Base-by-base conservation (phyloP, 2,797 vertebrate species). In the Neosalanx taihuensis region DNA sequence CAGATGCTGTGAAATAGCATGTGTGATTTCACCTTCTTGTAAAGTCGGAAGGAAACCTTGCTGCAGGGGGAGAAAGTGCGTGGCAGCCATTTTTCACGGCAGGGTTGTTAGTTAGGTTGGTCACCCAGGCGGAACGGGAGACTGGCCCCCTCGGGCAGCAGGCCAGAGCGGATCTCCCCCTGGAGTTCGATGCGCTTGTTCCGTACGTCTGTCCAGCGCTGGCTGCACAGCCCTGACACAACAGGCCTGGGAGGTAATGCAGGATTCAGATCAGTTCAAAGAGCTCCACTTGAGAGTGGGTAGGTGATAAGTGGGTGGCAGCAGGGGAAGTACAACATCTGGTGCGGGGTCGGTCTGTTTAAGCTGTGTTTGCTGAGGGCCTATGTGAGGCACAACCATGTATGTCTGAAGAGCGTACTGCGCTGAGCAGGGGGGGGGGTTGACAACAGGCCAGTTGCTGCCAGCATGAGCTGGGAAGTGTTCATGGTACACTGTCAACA, bases 311-410 rank as follows among this genome's bases (percentile, higher is more conserved):
- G 56, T 76, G 80, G 79, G 29, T 70, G 59, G 76, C 76, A 74
- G 76, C 74, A 72, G 70, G 75, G 59, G 57, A 56, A 17, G 37
- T 69, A 72, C 56, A 70, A 63, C 73, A 85, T 76, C 82, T 82
- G 83, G 78, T 84, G 87, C 79, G 82, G 81, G 10, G 71, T 5
- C 62, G 69, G n/a, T 79, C 72, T 76, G 64, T 90, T 87, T 87
- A 77, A 85, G 65, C 72, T 76, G 13, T 85, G 76, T 86, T 85
- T 88, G 78, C 80, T 79, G 30, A 73, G 75, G 84, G 76, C 80
- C 70, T 72, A 78, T 77, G 86, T 81, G 81, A 77, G 72, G 72
- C 70, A 62, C 69, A 59, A 79, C 70, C 69, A 41, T 78, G 59
- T 84, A 84, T 88, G 80, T 69, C 72, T 79, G 72, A 72, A 69